These are phyloP conservation scores for Seriola aureovittata DNA, from an alignment of 2,113 vertebrate genomes.

Conservation along the genomic window DNA sequence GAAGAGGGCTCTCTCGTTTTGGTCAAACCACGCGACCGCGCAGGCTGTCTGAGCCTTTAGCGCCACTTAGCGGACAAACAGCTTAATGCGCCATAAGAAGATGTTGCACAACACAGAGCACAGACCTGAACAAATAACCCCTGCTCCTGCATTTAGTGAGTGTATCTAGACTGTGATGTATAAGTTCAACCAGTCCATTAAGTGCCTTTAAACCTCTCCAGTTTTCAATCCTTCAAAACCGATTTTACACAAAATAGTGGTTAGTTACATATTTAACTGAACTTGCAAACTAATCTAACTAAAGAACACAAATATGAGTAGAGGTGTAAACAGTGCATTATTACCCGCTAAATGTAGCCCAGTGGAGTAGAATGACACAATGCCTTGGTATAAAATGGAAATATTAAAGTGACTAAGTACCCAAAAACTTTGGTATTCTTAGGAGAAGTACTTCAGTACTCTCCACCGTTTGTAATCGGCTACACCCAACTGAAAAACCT, in stretches of 20 bases:
- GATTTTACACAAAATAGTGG: too few relatives aligned
- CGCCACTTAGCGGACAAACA: slow-evolving; percentile 36
- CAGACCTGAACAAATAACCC: too few relatives aligned
- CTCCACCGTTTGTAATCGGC: too few relatives aligned
- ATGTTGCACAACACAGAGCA: too few relatives aligned
- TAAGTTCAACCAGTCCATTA: background rate
- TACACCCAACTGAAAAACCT: background rate
- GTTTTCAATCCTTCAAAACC: background rate
- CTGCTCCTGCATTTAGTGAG: too few relatives aligned
- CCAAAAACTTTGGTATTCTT: too few relatives aligned
- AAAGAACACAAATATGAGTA: background rate
- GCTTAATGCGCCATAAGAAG: background rate
- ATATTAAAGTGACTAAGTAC: too few relatives aligned
- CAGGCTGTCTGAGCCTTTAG: background rate
- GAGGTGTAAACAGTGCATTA: background rate
- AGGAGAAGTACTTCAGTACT: too few relatives aligned
- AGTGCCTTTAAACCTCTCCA: too few relatives aligned
- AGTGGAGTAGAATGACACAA: background rate
- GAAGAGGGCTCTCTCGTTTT: too few relatives aligned
- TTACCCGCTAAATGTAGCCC: background rate
- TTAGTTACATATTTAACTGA: too few relatives aligned
- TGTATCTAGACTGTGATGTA: background rate
- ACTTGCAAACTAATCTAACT: background rate
- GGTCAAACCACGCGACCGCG: slow-evolving; percentile 21
- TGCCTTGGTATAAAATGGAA: background rate